These are phyloP conservation scores for Porites lobata DNA, from an alignment of 92 coral and sea anemone genomes.

Conservation along the genomic window DNA sequence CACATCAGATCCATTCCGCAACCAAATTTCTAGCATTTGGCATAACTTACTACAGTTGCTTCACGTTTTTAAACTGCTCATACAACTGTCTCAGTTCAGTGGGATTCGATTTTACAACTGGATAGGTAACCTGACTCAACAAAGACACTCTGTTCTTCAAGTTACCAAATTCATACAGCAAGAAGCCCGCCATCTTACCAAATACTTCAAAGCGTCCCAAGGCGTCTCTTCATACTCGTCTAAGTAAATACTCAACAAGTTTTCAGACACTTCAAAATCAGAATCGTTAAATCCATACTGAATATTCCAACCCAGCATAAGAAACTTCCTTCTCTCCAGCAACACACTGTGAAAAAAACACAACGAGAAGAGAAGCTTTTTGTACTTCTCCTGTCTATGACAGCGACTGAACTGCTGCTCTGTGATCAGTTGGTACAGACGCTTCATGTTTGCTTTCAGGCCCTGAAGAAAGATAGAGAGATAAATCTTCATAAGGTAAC, in stretches of 20 bases:
- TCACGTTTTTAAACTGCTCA: no score
- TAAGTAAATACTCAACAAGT: constrained; percentile 93
- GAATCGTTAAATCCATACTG: constrained; percentile 98
- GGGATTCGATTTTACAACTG: no score
- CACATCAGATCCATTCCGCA: no score
- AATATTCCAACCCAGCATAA: constrained; percentile 99
- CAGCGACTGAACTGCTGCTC: constrained; percentile 97
- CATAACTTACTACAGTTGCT: no score
- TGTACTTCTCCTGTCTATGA: constrained; percentile 99
- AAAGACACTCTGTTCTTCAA: no score
- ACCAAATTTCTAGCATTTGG: no score
- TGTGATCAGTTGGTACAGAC: constrained; percentile 96
- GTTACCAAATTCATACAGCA: background rate
- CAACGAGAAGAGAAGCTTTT: constrained; percentile 92
- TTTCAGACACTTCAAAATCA: constrained; percentile 99
- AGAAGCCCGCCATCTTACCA: constrained; percentile 65
- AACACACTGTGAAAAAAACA: constrained; percentile 98
- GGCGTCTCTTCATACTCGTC: constrained; percentile 99
- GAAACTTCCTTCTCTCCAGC: constrained; percentile 95
- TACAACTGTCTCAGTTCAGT: no score
- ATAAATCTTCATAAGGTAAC: no score
- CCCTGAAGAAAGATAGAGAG: constrained; percentile 64
- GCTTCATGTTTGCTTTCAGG: constrained; percentile 98
- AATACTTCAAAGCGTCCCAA: constrained; percentile 95
- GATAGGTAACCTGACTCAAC: no score